Conservation (phyloP, 2,797 vertebrate genomes). For the Ctenosaura bakeri region DNA sequence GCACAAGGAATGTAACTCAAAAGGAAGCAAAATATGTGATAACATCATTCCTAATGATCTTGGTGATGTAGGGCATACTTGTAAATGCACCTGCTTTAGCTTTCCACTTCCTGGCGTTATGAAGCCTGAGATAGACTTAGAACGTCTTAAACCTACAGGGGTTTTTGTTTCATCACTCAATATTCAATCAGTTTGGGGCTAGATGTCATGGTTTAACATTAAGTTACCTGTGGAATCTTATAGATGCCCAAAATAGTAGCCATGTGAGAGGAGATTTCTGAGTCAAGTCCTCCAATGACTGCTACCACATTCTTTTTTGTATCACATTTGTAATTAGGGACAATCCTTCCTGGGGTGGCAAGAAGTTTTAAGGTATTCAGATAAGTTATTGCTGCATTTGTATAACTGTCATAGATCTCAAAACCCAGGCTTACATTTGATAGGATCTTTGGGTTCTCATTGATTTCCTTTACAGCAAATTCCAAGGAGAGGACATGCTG, state of each 20-base stretch:
- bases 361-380: not conserved
- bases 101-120: not conserved
- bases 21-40: not conserved
- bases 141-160: not conserved
- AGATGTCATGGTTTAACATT: fast-evolving
- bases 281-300: not conserved
- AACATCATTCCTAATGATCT: too few species aligned
- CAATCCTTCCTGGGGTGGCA: not conserved
- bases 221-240: conserved; percentile 28
- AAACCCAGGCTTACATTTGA: conserved; percentile 1
- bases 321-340: conserved; percentile 20
- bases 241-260: conserved; percentile 10
- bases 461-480: conserved; percentile 23
- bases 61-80: too few species aligned
- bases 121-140: not conserved
- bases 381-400: not conserved
- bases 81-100: not conserved
- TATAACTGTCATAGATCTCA: not conserved
- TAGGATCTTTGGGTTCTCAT: not conserved
- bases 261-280: not conserved
- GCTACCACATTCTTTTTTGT: not conserved
- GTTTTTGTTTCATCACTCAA: not conserved
- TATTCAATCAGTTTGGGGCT: not conserved
- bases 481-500: not conserved
- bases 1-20: not conserved